Base-by-base conservation (phyloP, 2,888 invertebrate species). In the Apamea anceps region DNA sequence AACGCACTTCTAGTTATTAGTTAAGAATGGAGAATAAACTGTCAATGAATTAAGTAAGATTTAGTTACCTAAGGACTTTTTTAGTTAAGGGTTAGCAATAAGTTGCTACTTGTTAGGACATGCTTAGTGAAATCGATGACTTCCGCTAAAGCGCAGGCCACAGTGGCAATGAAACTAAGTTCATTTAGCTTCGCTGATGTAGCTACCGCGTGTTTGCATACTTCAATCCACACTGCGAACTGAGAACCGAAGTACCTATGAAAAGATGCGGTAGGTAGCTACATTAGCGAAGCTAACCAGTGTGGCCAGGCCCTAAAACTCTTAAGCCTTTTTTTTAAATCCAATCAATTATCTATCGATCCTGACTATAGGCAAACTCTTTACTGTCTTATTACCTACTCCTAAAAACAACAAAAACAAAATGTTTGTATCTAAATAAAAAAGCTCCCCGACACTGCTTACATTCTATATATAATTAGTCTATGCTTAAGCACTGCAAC, bases 1-100 rank as follows among this genome's bases (percentile, higher is more conserved):
- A 72, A 63, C 21, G 67, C 70, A 75, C 8, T 45, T 78, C 73
- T 85, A 85, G 82, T 85, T 67, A 67, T 63, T 84, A 77, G 66
- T 81, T 78, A 81, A 48, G 25, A 32, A 72, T 25, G 6, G 4
- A 42, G 4, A 65, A n/a, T 42, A 1, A 45, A 25, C 32, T 76
- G 6, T 51, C 51, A 37, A 37, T 60, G 12, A 68, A 28, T 25
- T 12, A n/a, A 32, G n/a, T 62, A 62, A 28, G 28, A 57, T n/a
- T 37, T 37, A 51, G 67, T 54, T 54, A 18, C 48, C 15, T 48
- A 18, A 7, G 54, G 15, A 32, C 4, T 32, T 54, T 32, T 37
- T 37, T 71, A 37, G 18, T 32, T 42, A 57, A 21, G 13, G 21
- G n/a, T 37, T 57, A 57, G 18, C 54, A 37, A 21, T 57, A 37